Base-by-base conservation (phyloP, 2,888 invertebrate genomes). In the Ectemnius continuus region DNA sequence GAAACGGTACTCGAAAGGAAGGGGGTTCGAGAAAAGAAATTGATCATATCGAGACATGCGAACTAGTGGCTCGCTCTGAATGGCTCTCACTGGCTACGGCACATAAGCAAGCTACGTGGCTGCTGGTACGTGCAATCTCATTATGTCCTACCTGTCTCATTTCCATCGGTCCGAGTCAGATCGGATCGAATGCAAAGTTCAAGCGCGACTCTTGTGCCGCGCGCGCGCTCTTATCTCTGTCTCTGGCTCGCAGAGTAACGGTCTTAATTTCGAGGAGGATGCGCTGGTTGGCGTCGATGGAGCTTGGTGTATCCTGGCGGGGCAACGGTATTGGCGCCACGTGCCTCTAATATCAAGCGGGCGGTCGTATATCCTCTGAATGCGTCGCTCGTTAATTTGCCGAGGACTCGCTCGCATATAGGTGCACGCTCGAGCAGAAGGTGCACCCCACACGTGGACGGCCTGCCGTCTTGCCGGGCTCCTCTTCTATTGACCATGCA, bases 321-420 rank as follows among this genome's bases (percentile, higher is more conserved):
- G 56, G 69, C 67, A 62, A 70, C 67, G 64, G 72, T 76, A 78
- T 70, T 77, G 74, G 73, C 76, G 75, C 75, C 78, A 80, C 79
- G 80, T 84, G 82, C 70, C 81, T 75, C 75, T 74, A 74, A 79
- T 82, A 79, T 79, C 73, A 76, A 71, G 36, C 73, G 64, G 75
- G 64, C 74, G 71, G 74, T 76, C 78, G 79, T 76, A 69, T 76
- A 78, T 78, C 74, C 70, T 76, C 57, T 45, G 73, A 70, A 72
- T 79, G 76, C 82, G 70, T 77, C 75, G 75, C 77, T 76, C 79
- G 80, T 84, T 85, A 85, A 85, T 85, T 84, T 80, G 79, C 74
- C 69, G 70, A 64, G 66, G 67, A 75, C 76, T 67, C 75, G 63
- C 70, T 66, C 36, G 75, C 67, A 80, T 76, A 80, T 65, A 82